Conservation (phyloP, 2,113 vertebrate genomes). For the Calidris pygmaea region DNA sequence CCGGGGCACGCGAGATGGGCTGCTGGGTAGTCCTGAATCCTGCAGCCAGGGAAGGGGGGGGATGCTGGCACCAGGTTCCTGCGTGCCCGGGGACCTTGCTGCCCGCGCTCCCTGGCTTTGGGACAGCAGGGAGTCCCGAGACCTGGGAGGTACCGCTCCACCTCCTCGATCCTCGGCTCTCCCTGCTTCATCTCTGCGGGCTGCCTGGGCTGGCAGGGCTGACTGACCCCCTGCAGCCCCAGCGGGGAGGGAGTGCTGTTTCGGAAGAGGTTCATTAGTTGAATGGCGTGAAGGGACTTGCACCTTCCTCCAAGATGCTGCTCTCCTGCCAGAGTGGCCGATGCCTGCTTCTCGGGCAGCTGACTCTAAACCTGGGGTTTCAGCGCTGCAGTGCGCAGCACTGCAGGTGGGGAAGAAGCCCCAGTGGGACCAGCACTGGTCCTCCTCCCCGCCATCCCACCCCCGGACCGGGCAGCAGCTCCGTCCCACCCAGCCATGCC, state of each 20-base stretch:
- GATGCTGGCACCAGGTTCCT: background rate
- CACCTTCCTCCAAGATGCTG: background rate
- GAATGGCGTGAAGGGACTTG: background rate
- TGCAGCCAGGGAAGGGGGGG: fast-evolving
- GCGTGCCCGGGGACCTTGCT: fast-evolving
- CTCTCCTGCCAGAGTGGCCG: fast-evolving
- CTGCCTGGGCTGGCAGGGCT: background rate
- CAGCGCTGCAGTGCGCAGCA: fast-evolving
- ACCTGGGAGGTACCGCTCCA: fast-evolving
- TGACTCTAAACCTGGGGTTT: fast-evolving
- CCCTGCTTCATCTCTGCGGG: background rate
- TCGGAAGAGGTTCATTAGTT: background rate
- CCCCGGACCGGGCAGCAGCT: background rate
- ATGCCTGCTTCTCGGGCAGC: background rate
- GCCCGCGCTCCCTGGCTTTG: fast-evolving
- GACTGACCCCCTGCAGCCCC: fast-evolving
- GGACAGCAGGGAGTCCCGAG: background rate
- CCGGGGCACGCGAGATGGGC: background rate
- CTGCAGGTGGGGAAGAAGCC: background rate
- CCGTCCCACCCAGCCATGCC: background rate
- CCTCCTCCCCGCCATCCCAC: background rate
- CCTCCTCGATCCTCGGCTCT: background rate
- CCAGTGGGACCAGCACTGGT: fast-evolving
- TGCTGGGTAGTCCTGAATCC: background rate
- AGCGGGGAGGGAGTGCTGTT: background rate